Evolutionary conservation across 2,797 vertebrate species (phyloP).

Genomic region (Centropyge bicolor): DNA sequence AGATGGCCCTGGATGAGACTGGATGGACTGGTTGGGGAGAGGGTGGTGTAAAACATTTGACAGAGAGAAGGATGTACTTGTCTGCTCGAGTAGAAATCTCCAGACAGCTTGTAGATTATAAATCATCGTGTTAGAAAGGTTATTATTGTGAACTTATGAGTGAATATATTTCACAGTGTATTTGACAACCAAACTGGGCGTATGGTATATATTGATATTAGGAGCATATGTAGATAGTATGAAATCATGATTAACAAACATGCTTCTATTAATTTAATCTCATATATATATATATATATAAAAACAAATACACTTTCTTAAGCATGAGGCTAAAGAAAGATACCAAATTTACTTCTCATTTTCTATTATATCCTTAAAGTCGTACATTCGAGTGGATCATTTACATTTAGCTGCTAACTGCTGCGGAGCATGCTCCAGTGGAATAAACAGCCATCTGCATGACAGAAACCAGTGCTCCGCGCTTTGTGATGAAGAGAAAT

Average conservation of each 20-base stretch:
- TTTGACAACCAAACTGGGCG: constrained; percentile 1
- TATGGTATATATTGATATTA: neutral
- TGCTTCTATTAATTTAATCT: neutral
- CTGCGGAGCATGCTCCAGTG: constrained; percentile 29
- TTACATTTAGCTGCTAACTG: constrained; percentile 32
- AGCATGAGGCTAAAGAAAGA: neutral
- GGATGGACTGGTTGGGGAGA: constrained; percentile 73
- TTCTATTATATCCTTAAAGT: neutral
- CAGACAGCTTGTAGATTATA: constrained; percentile 39
- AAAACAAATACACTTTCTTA: neutral
- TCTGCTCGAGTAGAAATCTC: constrained; percentile 54
- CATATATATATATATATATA: neutral
- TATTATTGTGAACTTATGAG: neutral
- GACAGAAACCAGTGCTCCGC: constrained; percentile 67
- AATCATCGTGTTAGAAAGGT: constrained; percentile 31
- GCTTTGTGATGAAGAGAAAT: constrained; percentile 74
- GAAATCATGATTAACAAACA: neutral
- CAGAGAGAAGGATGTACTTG: constrained; percentile 75
- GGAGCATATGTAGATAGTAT: neutral
- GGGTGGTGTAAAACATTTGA: constrained; percentile 76
- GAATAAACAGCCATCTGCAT: constrained; percentile 65
- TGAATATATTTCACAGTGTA: constrained; percentile 5
- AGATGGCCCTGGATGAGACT: constrained; percentile 75
- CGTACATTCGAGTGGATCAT: constrained; percentile 8
- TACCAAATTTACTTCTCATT: neutral